Evolutionary conservation across 2,797 vertebrate species (phyloP), one percentile per base, ranked within the genome.

Genomic region (Darevskia mixta): DNA sequence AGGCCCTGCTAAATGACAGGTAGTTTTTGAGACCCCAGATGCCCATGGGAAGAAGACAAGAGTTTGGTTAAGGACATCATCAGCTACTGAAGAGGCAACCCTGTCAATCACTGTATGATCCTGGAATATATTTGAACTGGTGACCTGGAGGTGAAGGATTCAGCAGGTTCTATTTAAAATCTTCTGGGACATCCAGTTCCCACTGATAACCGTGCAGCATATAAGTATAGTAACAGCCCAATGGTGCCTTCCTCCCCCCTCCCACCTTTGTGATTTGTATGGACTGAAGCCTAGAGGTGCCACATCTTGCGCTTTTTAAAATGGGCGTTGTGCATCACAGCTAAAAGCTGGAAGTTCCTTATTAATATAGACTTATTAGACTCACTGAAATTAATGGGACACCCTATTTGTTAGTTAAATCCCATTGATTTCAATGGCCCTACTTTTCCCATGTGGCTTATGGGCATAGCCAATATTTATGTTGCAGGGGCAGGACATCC

Each of bases 141-240:
- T 81, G 92, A 4, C 84, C 91, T 2, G 89, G 89, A 83, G 90
- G 9, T 5, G 90, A n/a, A 71, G 85, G 92, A 88, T 2, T 75
- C 0, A 35, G 15, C 0, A 77, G 35, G 87, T 95, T 93, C 87
- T 84, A 82, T 94, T 94, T 93, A 94, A 92, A 92, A 43, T 94
- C 91, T 88, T 72, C 80, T 41, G 94, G 92, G 92, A 94, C 92
- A 91, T 90, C 94, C 93, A 94, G 94, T 95, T 92, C 93, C 61
- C 88, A 87, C 90, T 66, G 90, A 88, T 93, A 91, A 27, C 90
- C 4, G 88, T 13, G 61, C 58, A 83, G 86, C 45, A 87, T 89
- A 89, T 95, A 95, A 93, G 94, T 94, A 95, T 92, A 95, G 92
- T 91, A 91, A 92, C 91, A 79, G 93, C 93, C 90, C 86, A 93